Evolutionary conservation across 2,888 invertebrate species (phyloP), one percentile per base, ranked within the genome.

Genomic region (Acanthosepion lycidas): DNA sequence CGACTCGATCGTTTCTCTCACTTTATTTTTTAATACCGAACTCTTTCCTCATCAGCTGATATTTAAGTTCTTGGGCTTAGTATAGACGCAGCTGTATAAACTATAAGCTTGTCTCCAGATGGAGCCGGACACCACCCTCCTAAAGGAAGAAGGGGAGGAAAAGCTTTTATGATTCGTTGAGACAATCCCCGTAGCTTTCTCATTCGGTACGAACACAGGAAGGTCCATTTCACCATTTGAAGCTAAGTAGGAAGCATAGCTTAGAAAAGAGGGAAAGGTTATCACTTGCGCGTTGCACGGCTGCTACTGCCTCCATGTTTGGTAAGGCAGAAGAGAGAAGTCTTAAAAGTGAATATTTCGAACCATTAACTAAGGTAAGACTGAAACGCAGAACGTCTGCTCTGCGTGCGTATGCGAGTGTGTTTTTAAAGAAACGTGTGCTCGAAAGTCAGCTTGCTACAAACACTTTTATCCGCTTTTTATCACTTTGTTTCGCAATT

Each of bases 131-230:
- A 78, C 78, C 78, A 78, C 12, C n/a, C 78, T 33, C 78, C 78
- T 12, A 12, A 33, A 33, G 15, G 20, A 4, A 15, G n/a, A 78
- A 33, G n/a, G 9, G 78, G 28, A 28, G 15, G 78, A 78, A 78
- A 78, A n/a, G 33, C 78, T 78, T n/a, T 78, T 78, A n/a, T 78
- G 78, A 78, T 78, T 78, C 78, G 78, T 78, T 78, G 78, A 78
- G 78, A 78, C 78, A 78, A 78, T 78, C 33, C 78, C n/a, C 78
- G 33, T 78, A 78, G 78, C 78, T n/a, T 78, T 78, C n/a, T 78
- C 78, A n/a, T 78, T 78, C n/a, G 78, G 78, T 78, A 33, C n/a
- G n/a, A 78, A 78, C n/a, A n/a, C 33, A 33, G n/a, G 78, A 78
- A 78, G 33, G 78, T 78, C 78, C 78, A 33, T 78, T 78, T 78